These are phyloP conservation scores for Pristionchus maxplancki DNA, from an alignment of 2,888 invertebrate genomes.

Conservation along the genomic window DNA sequence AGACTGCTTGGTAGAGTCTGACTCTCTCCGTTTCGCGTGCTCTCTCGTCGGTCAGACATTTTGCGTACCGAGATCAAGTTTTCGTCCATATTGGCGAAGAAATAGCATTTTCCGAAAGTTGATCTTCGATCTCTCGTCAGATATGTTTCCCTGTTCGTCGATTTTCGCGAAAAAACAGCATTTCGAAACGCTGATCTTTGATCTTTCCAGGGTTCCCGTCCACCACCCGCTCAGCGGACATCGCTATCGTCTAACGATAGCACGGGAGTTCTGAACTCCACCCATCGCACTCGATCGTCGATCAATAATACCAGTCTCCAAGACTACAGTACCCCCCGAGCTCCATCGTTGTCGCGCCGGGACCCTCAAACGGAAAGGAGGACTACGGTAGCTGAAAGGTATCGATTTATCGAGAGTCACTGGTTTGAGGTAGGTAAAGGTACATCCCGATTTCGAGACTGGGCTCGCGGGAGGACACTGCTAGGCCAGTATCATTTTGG, in stretches of 20 bases:
- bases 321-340: slow-evolving; percentile 13
- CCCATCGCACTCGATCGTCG: neutral
- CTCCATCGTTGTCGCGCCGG: slow-evolving; percentile 23
- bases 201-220: slow-evolving; percentile 33
- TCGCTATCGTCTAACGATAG: slow-evolving; percentile 26
- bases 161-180: neutral
- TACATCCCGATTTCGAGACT: neutral
- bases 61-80: no score
- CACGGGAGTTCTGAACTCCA: slow-evolving; percentile 33
- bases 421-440: no score
- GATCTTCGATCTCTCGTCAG: no score
- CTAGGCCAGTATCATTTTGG: no score
- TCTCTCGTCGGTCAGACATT: no score
- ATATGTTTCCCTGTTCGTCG: neutral
- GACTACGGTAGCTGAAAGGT: neutral
- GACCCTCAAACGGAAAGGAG: neutral
- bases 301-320: slow-evolving; percentile 18
- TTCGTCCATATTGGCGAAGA: no score
- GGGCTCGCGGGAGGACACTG: no score
- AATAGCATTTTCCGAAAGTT: no score
- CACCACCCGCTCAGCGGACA: neutral
- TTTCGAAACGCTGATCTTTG: neutral
- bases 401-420: neutral
- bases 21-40: no score
- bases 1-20: neutral